A percentile compares a stretch with the other conserved stretches of the same genome.
These are phyloP conservation scores for Drosophila neotestacea DNA, from an alignment of 2,888 invertebrate genomes.

Conservation along the genomic window DNA sequence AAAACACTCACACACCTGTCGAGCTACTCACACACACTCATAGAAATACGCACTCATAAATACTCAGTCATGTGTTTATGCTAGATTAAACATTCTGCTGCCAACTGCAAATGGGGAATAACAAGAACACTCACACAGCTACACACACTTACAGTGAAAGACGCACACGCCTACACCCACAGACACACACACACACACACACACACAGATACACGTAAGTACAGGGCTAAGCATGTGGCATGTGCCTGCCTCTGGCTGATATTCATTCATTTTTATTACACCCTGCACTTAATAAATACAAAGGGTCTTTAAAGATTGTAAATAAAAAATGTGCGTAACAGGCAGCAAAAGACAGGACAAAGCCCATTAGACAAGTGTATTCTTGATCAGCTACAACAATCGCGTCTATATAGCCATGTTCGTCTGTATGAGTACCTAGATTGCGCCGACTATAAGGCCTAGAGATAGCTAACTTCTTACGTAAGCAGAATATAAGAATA, in stretches of 20 bases:
- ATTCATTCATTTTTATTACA: constrained; percentile 21
- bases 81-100: constrained; percentile 74
- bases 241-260: constrained; percentile 50
- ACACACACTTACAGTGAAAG: background rate
- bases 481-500: too few species aligned
- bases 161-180: background rate
- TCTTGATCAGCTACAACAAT: too few species aligned
- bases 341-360: too few species aligned
- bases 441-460: too few species aligned
- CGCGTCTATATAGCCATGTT: too few species aligned
- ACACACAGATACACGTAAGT: constrained; percentile 13
- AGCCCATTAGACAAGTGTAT: too few species aligned
- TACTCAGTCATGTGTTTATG: constrained; percentile 74
- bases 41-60: constrained; percentile 49
- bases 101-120: constrained; percentile 68
- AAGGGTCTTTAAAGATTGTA: too few species aligned
- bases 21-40: constrained; percentile 12
- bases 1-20: constrained; percentile 33
- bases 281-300: too few species aligned
- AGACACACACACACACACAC: background rate
- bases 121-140: constrained; percentile 19
- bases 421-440: too few species aligned
- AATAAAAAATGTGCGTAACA: too few species aligned
- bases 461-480: too few species aligned
- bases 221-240: constrained; percentile 40